phyloP scores from a whole-genome alignment of 1,140 invertebrate genomes.

The Matsumurasca onukii region DNA sequence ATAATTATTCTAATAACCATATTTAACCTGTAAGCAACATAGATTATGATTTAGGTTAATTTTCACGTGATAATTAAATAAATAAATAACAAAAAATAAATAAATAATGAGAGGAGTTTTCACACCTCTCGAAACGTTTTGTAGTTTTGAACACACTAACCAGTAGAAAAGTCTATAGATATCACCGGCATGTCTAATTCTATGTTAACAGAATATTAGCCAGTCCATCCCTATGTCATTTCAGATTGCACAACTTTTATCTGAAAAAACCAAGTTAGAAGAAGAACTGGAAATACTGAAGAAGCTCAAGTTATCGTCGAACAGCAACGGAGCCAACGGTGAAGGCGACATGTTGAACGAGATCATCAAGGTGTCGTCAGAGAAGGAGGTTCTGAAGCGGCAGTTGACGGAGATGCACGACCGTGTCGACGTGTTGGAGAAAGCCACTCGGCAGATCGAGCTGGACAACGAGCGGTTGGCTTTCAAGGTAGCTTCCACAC shows the following conservation, averaged over 20 bases:
- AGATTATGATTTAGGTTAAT: too few species aligned
- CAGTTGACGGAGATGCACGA: slow-evolving; percentile 46
- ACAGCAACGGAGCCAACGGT: slow-evolving; percentile 35
- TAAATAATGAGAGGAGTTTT: too few species aligned
- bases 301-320: slow-evolving; percentile 41
- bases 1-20: too few species aligned
- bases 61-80: too few species aligned
- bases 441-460: slow-evolving; percentile 45
- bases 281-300: slow-evolving; percentile 45
- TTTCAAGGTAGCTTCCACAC: slow-evolving; percentile 43
- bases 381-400: slow-evolving; percentile 46
- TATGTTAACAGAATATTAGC: not conserved
- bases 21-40: too few species aligned
- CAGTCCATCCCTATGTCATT: too few species aligned
- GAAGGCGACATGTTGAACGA: slow-evolving; percentile 43
- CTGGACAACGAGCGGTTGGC: slow-evolving; percentile 47
- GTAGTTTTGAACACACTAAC: too few species aligned
- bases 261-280: slow-evolving; percentile 43
- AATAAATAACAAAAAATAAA: too few species aligned
- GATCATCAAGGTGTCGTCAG: slow-evolving; percentile 47
- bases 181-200: too few species aligned
- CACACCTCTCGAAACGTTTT: too few species aligned
- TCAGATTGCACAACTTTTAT: slow-evolving; percentile 46
- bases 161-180: too few species aligned
- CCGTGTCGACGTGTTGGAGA: slow-evolving; percentile 44